Percentiles rank a stretch among this genome's conserved stretches.
Conservation (phyloP, 2,797 vertebrate species). For the Triplophysa yarkandensis region DNA sequence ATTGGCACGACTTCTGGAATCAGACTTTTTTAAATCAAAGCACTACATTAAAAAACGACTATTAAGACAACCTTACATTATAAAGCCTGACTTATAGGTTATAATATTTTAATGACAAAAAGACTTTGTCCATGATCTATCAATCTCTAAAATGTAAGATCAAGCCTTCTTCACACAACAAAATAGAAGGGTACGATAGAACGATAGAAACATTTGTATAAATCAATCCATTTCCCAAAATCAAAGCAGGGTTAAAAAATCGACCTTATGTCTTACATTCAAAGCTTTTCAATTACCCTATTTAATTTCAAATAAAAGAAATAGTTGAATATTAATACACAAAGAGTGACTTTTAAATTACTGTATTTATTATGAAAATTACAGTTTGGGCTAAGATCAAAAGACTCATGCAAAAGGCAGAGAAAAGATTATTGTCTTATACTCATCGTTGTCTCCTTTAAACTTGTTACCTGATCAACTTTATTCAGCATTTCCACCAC, state of each 20-base stretch:
- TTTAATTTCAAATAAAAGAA: not conserved
- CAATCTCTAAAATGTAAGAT: not conserved
- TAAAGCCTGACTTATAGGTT: too few relatives aligned
- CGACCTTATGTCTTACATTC: conserved; percentile 2
- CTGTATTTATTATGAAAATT: not conserved
- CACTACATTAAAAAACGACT: too few relatives aligned
- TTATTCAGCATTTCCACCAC: conserved; percentile 36
- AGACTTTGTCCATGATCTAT: not conserved
- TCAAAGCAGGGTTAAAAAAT: not conserved
- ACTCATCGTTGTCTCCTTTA: conserved; percentile 5
- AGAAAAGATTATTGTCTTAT: not conserved
- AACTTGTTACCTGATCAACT: conserved; percentile 45
- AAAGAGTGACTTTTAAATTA: not conserved
- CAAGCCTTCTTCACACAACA: not conserved
- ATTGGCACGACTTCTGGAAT: too few relatives aligned
- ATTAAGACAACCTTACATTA: too few relatives aligned
- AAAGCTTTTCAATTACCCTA: not conserved
- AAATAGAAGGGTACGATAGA: not conserved
- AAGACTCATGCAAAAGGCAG: not conserved
- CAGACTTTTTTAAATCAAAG: too few relatives aligned
- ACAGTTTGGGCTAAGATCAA: conserved; percentile 2
- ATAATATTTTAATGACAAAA: too few relatives aligned
- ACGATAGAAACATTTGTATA: not conserved
- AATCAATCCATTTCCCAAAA: not conserved
- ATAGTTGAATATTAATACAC: not conserved